Percentiles rank a stretch among this genome's conserved stretches.
Conservation (phyloP, 2,888 invertebrate genomes). For the Archips crataeganus region DNA sequence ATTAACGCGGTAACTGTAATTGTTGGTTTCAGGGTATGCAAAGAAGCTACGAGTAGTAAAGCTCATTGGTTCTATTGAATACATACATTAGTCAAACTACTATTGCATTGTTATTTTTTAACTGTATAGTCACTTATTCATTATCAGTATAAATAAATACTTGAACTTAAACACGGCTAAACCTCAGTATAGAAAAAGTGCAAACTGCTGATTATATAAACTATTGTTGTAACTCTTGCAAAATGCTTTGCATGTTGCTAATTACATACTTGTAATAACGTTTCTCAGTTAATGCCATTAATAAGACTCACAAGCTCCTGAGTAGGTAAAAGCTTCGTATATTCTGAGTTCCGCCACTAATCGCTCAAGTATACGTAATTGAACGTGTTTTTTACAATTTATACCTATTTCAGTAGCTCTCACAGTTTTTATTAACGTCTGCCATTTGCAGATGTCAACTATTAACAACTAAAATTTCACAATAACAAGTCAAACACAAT, state of each 20-base stretch:
- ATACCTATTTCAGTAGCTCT: not conserved
- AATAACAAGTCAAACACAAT: conserved; percentile 3
- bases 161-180: not conserved
- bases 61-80: conserved; percentile 21
- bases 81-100: not conserved
- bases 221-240: not conserved
- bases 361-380: not conserved
- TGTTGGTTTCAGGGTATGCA: conserved; percentile 39
- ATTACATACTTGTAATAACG: not conserved
- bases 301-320: not conserved
- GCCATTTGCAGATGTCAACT: not conserved
- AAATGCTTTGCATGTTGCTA: not conserved
- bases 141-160: not conserved
- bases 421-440: not conserved
- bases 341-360: not conserved
- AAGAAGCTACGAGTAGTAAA: conserved; percentile 8
- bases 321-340: not conserved
- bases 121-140: not conserved
- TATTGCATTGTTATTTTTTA: not conserved
- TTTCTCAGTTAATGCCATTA: not conserved
- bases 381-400: not conserved
- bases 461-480: not conserved
- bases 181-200: not conserved
- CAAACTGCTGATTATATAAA: not conserved
- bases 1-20: conserved; percentile 34